Percentiles rank a stretch among this genome's conserved stretches.
Evolutionary conservation across 2,113 vertebrate species (phyloP).

Genomic region (Phainopepla nitens): DNA sequence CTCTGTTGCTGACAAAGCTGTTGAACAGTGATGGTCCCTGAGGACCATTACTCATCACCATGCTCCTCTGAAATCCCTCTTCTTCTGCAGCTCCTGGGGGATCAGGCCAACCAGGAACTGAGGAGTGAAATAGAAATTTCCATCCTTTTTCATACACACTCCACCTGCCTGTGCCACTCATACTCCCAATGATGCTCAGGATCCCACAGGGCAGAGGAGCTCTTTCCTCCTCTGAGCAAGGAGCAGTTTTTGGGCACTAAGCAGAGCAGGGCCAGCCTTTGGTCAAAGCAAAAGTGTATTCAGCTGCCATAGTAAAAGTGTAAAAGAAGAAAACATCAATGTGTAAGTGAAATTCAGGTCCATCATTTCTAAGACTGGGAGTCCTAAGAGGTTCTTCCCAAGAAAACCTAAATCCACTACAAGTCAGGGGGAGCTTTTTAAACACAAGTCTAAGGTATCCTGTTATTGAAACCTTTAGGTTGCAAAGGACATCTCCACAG

Average conservation of each 20-base stretch:
- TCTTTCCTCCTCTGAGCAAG: neutral
- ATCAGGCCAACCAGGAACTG: neutral
- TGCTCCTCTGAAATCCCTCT: neutral
- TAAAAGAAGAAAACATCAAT: neutral
- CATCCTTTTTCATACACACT: neutral
- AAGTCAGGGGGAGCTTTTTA: neutral
- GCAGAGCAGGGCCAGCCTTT: neutral
- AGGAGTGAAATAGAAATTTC: neutral
- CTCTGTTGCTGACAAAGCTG: neutral
- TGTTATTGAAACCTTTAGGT: neutral
- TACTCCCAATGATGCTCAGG: fast-evolving
- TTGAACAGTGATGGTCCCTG: neutral
- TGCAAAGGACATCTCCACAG: neutral
- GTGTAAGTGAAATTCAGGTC: neutral
- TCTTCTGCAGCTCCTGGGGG: neutral
- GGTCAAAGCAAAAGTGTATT: neutral
- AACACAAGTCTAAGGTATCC: neutral
- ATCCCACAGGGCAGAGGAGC: fast-evolving
- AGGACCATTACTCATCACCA: neutral
- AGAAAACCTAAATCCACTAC: neutral
- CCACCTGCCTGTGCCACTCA: neutral
- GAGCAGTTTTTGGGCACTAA: neutral
- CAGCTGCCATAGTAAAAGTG: neutral
- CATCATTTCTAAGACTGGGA: neutral
- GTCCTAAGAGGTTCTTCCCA: neutral